A percentile compares a stretch with the other conserved stretches of the same genome.
These are phyloP conservation scores for Galeruca laticollis DNA, from an alignment of 2,888 invertebrate species.

Conservation along the genomic window DNA sequence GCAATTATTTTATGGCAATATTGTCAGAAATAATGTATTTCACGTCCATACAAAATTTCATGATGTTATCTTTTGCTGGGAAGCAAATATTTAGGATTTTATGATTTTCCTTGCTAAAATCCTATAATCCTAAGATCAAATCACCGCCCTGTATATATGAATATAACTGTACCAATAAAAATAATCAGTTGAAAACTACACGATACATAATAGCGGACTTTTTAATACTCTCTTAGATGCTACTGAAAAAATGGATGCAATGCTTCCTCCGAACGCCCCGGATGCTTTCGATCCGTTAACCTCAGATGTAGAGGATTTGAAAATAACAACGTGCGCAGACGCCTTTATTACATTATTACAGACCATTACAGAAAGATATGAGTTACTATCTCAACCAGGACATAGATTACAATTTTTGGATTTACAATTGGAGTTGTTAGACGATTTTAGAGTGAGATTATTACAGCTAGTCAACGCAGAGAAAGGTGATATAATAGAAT, in stretches of 20 bases:
- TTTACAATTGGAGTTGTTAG: constrained; percentile 88
- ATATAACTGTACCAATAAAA: too few species aligned
- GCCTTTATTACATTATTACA: constrained; percentile 86
- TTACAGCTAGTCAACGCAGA: constrained; percentile 81
- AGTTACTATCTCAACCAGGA: constrained; percentile 84
- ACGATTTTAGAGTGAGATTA: constrained; percentile 85
- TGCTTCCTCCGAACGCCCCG: constrained; percentile 74
- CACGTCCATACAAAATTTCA: too few species aligned
- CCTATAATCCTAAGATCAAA: too few species aligned
- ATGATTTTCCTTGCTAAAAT: too few species aligned
- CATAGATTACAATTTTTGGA: constrained; percentile 90
- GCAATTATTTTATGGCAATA: too few species aligned
- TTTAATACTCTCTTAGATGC: constrained; percentile 74
- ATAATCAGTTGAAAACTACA: too few species aligned
- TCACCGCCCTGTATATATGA: too few species aligned
- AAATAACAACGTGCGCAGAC: constrained; percentile 91
- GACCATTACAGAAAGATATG: constrained; percentile 90
- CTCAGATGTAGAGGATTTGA: constrained; percentile 74
- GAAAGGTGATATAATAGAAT: constrained; percentile 71
- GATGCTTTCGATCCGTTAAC: constrained; percentile 78
- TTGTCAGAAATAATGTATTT: too few species aligned
- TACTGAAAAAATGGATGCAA: constrained; percentile 89
- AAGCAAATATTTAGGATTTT: too few species aligned
- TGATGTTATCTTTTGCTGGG: too few species aligned
- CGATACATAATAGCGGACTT: too few species aligned